Evolutionary conservation across 2,888 invertebrate genomes (phyloP), one percentile per base, ranked within the genome.

Genomic region (Acrocyrtus sp.): DNA sequence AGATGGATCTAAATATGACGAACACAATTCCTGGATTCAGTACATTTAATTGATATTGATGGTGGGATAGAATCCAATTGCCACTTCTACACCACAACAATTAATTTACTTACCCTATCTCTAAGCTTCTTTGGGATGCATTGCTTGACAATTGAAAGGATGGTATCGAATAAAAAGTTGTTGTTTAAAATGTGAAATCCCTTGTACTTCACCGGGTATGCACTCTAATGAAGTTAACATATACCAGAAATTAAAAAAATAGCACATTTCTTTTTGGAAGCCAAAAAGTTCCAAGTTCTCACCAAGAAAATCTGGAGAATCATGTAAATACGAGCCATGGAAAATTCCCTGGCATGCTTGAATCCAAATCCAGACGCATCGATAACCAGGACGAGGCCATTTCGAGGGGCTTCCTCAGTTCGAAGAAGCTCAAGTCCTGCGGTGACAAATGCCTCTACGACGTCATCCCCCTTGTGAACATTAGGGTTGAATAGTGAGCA

Each of bases 101-200:
- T n/a, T n/a, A n/a, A n/a, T n/a, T n/a, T n/a, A 54, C 26, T 58
- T 34, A 60, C 60, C 34, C 68, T 60, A 6, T 68, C 68, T 21
- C 68, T 19, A 6, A 68, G 68, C 54, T 68, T 68, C 21, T 60
- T 68, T 26, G 68, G 68, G 1, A 68, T 39, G 34, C 60, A 53
- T 45, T 68, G 68, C 34, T 68, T 68, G n/a, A 68, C 19, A 2
- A 68, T 5, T 1, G 58, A 45, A 22, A 68, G 54, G 15, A 68
- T 60, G 1, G 68, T 54, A 26, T 68, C 68, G 39, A 68, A 68
- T 15, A 68, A 15, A 43, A 53, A 68, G 17, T 41, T 21, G 27
- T 60, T 68, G 29, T 68, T 68, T 5, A 68, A 3, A 8, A 68
- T 68, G 21, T 68, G 68, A 24, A 68, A 68, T 24, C 60, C 68